Evolutionary conservation across 1,140 invertebrate species (phyloP).

Genomic region (Lordiphosa clarofinis): DNA sequence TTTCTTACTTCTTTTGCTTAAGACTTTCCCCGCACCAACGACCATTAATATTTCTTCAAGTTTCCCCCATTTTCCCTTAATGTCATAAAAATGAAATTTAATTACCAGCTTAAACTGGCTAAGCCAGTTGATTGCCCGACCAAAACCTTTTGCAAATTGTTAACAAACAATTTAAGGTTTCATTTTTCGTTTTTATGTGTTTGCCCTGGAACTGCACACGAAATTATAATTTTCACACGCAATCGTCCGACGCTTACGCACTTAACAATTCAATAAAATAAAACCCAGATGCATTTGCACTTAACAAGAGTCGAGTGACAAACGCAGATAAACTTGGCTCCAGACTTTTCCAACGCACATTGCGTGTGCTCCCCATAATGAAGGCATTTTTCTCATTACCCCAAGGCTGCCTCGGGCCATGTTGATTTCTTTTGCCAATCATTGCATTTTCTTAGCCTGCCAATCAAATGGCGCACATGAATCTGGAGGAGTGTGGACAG

Average conservation of each 20-base stretch:
- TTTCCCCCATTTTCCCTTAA: constrained; percentile 27
- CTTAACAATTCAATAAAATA: constrained; percentile 68
- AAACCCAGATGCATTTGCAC: constrained; percentile 55
- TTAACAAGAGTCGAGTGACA: constrained; percentile 63
- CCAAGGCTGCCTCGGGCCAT: constrained; percentile 53
- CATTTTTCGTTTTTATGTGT: constrained; percentile 20
- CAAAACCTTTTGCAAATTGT: constrained; percentile 65
- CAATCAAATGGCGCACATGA: constrained; percentile 62
- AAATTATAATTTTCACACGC: constrained; percentile 78
- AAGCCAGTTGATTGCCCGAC: constrained; percentile 40
- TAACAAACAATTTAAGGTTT: constrained; percentile 56
- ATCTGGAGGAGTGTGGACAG: constrained; percentile 63
- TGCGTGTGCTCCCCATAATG: constrained; percentile 60
- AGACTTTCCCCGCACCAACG: constrained; percentile 17
- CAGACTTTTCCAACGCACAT: constrained; percentile 12
- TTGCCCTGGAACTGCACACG: constrained; percentile 48
- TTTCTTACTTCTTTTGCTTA: too few species aligned
- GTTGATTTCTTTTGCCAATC: constrained; percentile 50
- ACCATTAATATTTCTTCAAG: constrained; percentile 7
- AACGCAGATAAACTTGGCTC: constrained; percentile 48
- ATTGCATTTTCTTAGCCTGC: constrained; percentile 36
- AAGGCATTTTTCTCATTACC: constrained; percentile 72
- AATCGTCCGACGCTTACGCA: constrained; percentile 41
- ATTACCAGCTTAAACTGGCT: constrained; percentile 66
- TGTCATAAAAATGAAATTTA: constrained; percentile 66